These are phyloP conservation scores for Holcopasites calliopsidis DNA, from an alignment of 1,140 invertebrate genomes.

Conservation along the genomic window DNA sequence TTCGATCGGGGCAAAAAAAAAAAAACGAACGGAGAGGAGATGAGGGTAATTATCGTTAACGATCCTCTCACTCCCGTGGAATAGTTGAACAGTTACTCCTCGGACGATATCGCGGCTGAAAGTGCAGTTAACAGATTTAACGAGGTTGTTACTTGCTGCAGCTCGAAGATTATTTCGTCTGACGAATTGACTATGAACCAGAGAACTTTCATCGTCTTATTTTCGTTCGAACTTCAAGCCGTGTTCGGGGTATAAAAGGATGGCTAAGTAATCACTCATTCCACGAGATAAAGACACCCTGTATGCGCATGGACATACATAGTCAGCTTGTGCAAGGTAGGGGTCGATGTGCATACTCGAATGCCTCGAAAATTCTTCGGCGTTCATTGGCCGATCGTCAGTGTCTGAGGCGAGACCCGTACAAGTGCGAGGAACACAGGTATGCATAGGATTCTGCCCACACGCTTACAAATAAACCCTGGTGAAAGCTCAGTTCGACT, in stretches of 20 bases:
- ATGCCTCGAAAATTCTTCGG: constrained; percentile 67
- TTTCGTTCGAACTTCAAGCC: too few species aligned
- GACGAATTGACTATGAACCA: too few species aligned
- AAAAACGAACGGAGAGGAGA: not conserved
- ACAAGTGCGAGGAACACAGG: not conserved
- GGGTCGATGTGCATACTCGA: constrained; percentile 24
- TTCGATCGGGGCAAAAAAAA: constrained; percentile 15
- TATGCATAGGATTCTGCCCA: constrained; percentile 34
- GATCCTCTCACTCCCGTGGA: not conserved
- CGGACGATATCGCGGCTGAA: not conserved
- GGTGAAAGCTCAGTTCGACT: constrained; percentile 72
- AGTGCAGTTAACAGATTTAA: not conserved
- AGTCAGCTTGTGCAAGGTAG: not conserved
- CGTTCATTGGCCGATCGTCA: constrained; percentile 67
- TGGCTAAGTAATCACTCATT: too few species aligned
- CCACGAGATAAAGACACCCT: not conserved
- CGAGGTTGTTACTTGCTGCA: not conserved
- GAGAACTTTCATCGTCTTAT: too few species aligned
- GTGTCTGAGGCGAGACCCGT: constrained; percentile 1
- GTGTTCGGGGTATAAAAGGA: too few species aligned
- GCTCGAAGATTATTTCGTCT: not conserved
- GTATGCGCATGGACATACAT: not conserved
- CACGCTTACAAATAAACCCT: constrained; percentile 27
- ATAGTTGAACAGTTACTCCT: not conserved
- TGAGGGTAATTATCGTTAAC: constrained; percentile 10